Evolutionary conservation across 1,140 invertebrate species (phyloP).

Genomic region (Drepana arcuata): DNA sequence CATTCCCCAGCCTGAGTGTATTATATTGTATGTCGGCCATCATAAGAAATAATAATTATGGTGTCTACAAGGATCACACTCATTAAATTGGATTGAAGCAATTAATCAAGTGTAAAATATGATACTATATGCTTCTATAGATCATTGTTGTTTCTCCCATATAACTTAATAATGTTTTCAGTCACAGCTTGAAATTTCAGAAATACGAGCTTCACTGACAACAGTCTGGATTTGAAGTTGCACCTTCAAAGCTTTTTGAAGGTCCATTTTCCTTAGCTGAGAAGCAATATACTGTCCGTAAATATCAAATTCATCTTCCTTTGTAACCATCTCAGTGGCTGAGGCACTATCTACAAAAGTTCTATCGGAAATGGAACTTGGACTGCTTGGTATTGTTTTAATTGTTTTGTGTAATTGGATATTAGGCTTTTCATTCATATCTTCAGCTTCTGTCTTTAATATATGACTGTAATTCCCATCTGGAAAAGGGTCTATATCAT

Average conservation of each 20-base stretch:
- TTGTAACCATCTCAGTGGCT: slow-evolving; percentile 12
- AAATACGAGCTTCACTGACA: slow-evolving; percentile 42
- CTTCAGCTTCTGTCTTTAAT: slow-evolving; percentile 15
- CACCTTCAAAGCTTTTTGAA: slow-evolving; percentile 36
- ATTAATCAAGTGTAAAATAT: too few species aligned
- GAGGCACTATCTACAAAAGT: slow-evolving; percentile 18
- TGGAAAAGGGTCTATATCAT: slow-evolving; percentile 5
- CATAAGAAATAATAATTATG: too few species aligned
- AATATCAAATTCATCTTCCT: slow-evolving; percentile 59
- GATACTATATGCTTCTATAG: too few species aligned
- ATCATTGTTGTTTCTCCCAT: too few species aligned
- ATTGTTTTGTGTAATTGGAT: slow-evolving; percentile 18
- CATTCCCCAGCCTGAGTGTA: too few species aligned
- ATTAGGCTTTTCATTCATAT: slow-evolving; percentile 4
- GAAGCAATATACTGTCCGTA: slow-evolving; percentile 51
- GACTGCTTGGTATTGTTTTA: slow-evolving; percentile 23
- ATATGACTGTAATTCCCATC: slow-evolving; percentile 21
- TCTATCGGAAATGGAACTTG: slow-evolving; percentile 18
- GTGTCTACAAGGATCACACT: too few species aligned
- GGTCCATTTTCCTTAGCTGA: slow-evolving; percentile 43
- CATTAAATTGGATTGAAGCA: too few species aligned
- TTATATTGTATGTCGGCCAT: too few species aligned
- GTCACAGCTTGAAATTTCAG: too few species aligned
- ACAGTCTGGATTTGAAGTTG: slow-evolving; percentile 49
- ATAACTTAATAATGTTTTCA: too few species aligned